Percentiles rank a stretch among this genome's conserved stretches.
phyloP scores from a whole-genome alignment of 2,888 invertebrate species.

The Athalia cordata region DNA sequence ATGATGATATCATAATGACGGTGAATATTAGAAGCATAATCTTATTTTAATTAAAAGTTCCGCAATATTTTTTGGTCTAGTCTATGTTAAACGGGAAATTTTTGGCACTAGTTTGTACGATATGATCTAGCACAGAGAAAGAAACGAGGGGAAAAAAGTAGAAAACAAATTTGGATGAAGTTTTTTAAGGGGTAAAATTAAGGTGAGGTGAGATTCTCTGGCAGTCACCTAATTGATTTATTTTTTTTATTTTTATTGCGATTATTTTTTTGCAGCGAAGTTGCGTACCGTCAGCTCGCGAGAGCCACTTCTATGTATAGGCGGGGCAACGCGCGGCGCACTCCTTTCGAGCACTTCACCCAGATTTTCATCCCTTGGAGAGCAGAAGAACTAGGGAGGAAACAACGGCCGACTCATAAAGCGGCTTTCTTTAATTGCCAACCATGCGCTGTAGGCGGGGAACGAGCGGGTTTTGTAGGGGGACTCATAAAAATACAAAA shows the following conservation, averaged over 20 bases:
- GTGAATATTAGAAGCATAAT: no score
- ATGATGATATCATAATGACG: no score
- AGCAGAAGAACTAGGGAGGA: slow-evolving; percentile 4
- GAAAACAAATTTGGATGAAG: neutral
- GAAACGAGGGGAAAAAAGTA: neutral
- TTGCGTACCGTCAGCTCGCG: slow-evolving; percentile 11
- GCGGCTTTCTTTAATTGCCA: slow-evolving; percentile 66
- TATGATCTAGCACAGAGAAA: neutral
- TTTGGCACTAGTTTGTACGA: neutral
- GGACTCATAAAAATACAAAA: slow-evolving; percentile 34
- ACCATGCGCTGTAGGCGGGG: slow-evolving; percentile 41
- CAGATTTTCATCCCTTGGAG: slow-evolving; percentile 32
- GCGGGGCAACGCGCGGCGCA: neutral
- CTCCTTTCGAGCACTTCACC: slow-evolving; percentile 27
- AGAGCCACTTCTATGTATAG: neutral
- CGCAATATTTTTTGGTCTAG: no score
- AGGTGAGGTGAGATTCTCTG: neutral
- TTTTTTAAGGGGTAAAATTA: neutral
- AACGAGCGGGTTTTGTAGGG: slow-evolving; percentile 8
- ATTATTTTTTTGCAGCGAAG: neutral
- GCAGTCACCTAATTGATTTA: slow-evolving; percentile 12
- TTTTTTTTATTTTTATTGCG: neutral
- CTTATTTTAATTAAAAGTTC: no score
- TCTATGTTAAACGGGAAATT: neutral
- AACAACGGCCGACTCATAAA: slow-evolving; percentile 36